Evolutionary conservation across 2,113 vertebrate genomes (phyloP).

Genomic region (Oryzias melastigma): DNA sequence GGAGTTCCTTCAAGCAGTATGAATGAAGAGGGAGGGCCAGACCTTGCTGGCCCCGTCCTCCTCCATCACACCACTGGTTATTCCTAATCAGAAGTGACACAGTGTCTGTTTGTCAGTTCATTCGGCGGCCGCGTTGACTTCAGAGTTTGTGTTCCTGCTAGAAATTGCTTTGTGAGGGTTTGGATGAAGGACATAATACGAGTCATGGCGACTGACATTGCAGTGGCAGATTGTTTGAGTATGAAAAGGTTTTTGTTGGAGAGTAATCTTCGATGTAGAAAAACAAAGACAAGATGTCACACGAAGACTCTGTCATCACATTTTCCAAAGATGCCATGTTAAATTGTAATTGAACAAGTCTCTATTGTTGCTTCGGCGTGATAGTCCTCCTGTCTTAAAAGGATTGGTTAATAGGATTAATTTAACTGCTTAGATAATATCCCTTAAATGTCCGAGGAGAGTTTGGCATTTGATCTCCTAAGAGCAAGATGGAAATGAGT

Average conservation of each 20-base stretch:
- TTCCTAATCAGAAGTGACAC: slow-evolving; percentile 68
- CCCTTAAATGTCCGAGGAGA: slow-evolving; percentile 33
- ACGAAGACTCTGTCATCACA: slow-evolving; percentile 26
- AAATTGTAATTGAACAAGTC: slow-evolving; percentile 35
- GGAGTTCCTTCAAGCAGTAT: slow-evolving; percentile 58
- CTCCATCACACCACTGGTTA: slow-evolving; percentile 58
- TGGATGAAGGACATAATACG: slow-evolving; percentile 53
- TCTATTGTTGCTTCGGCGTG: slow-evolving; percentile 6
- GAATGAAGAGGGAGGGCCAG: slow-evolving; percentile 56
- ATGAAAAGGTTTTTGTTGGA: slow-evolving; percentile 17
- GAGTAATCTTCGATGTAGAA: slow-evolving; percentile 19
- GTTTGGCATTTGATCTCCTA: slow-evolving; percentile 33
- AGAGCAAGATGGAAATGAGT: slow-evolving; percentile 41
- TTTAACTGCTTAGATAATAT: slow-evolving; percentile 21
- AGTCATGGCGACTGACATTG: slow-evolving; percentile 16
- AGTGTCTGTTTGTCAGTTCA: slow-evolving; percentile 67
- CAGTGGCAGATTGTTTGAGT: slow-evolving; percentile 11
- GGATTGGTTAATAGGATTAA: slow-evolving; percentile 54
- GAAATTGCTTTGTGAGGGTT: slow-evolving; percentile 51
- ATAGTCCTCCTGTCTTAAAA: slow-evolving; percentile 12
- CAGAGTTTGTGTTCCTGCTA: slow-evolving; percentile 44
- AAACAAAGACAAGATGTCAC: slow-evolving; percentile 19
- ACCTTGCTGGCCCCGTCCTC: slow-evolving; percentile 51
- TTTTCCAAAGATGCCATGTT: slow-evolving; percentile 28
- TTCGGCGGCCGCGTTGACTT: slow-evolving; percentile 46